Evolutionary conservation across 2,888 invertebrate species (phyloP).

Genomic region (Andrena chrysosceles): DNA sequence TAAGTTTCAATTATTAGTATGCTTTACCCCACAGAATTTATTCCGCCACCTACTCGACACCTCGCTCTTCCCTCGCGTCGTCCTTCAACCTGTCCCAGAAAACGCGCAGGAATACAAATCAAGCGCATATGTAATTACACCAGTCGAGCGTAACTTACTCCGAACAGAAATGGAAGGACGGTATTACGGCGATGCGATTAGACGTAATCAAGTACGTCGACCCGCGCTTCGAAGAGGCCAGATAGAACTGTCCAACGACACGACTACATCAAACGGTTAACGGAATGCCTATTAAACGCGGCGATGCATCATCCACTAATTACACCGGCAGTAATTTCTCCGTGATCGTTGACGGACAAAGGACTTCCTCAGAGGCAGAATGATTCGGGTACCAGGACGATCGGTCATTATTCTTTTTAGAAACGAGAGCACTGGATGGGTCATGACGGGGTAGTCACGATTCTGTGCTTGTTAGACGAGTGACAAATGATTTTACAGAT

Average conservation of each 20-base stretch:
- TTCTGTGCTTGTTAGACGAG: conserved; percentile 10
- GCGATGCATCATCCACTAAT: conserved; percentile 47
- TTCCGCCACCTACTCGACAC: neutral
- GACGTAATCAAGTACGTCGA: conserved; percentile 46
- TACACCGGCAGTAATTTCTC: conserved; percentile 45
- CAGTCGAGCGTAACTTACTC: conserved; percentile 18
- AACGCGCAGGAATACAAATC: conserved; percentile 13
- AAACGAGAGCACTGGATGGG: neutral
- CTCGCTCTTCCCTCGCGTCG: neutral
- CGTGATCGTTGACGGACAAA: conserved; percentile 27
- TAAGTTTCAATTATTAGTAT: too few species aligned
- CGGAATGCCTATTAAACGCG: conserved; percentile 52
- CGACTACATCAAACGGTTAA: conserved; percentile 53
- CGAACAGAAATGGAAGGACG: conserved; percentile 27
- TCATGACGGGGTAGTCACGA: neutral
- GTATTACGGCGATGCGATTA: conserved; percentile 46
- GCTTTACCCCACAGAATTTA: neutral
- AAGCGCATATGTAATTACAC: neutral
- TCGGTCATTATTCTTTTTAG: conserved; percentile 9
- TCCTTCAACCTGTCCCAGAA: neutral
- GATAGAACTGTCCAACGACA: conserved; percentile 51
- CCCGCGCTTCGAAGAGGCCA: conserved; percentile 37
- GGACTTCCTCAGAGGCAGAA: conserved; percentile 1
- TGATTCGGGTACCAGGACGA: neutral
- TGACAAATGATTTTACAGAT: neutral